phyloP scores from a whole-genome alignment of 2,797 vertebrate genomes.

The Takifugu rubripes region DNA sequence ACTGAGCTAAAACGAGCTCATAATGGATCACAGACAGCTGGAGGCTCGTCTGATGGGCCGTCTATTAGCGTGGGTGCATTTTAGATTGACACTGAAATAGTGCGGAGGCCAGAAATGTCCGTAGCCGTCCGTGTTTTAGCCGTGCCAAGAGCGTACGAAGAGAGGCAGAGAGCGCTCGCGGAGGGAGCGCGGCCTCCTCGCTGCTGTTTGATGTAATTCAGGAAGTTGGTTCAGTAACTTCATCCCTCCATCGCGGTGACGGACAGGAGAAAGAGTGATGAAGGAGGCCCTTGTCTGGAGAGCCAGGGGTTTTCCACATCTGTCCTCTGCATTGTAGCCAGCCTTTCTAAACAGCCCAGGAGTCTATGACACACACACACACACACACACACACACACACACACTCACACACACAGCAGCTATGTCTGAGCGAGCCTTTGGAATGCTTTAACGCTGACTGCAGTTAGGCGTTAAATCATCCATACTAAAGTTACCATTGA shows the following conservation, averaged over 20 bases:
- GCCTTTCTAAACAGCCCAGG: constrained; percentile 78
- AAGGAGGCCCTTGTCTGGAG: constrained; percentile 81
- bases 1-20: too few relatives aligned
- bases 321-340: constrained; percentile 80
- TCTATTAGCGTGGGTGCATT: too few relatives aligned
- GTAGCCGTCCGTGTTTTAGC: constrained; percentile 22
- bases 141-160: constrained; percentile 27
- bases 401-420: constrained; percentile 47
- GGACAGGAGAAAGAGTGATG: constrained; percentile 70
- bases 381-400: constrained; percentile 30
- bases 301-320: constrained; percentile 80
- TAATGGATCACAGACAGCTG: too few relatives aligned
- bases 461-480: constrained; percentile 82
- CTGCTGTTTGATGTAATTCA: constrained; percentile 81
- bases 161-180: constrained; percentile 7
- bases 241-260: constrained; percentile 71
- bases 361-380: constrained; percentile 22
- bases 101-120: constrained; percentile 10
- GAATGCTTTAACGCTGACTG: constrained; percentile 79
- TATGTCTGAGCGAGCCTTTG: constrained; percentile 71
- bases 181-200: constrained; percentile 37
- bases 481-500: constrained; percentile 74
- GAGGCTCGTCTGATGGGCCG: too few relatives aligned
- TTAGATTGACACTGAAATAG: too few relatives aligned
- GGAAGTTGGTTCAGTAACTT: constrained; percentile 84